Base-by-base conservation (phyloP, 2,888 invertebrate genomes). In the Patella pellucida region DNA sequence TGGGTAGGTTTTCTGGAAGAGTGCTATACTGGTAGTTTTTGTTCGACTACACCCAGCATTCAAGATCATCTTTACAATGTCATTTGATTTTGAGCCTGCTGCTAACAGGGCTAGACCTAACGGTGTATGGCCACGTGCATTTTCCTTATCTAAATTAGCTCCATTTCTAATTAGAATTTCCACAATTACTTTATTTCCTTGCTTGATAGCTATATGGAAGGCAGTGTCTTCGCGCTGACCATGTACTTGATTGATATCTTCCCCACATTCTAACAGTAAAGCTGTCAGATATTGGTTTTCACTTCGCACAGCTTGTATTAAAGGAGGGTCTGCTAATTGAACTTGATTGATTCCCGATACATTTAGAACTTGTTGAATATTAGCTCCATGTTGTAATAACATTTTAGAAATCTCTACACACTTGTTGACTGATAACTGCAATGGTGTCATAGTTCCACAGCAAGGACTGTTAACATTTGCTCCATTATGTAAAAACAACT, bases 341-440 rank as follows among this genome's bases (percentile, higher is more conserved):
- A 83, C 74, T 41, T 78, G 74, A 69, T 77, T 77, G 7, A 74
- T 68, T 19, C 77, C 79, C 9, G 78, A 73, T 19, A 79, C 73
- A 67, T 75, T 78, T 73, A 81, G 68, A 11, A 83, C 81, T 70
- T 81, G 81, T 14, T 81, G 81, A 12, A 82, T 71, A 75, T 80
- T 78, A 2, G 84, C 84, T n/a, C 83, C 84, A 72, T 81, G 77
- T 54, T 84, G 82, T 2, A 84, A 70, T n/a, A 84, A 75, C 15
- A 82, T 62, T 71, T 83, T 82, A 27, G 82, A 82, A 27, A 84
- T 79, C 16, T 81, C 80, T 12, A 78, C 71, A 27, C 77, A 80
- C 52, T 84, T 84, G 73, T 84, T 82, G 76, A 84, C 78, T 16
- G 83, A 79, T 27, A 84, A 78, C 72, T 84, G 83, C 27, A 84